A percentile compares a stretch with the other conserved stretches of the same genome.
phyloP scores from a whole-genome alignment of 2,888 invertebrate species.

The Euproctis similis region DNA sequence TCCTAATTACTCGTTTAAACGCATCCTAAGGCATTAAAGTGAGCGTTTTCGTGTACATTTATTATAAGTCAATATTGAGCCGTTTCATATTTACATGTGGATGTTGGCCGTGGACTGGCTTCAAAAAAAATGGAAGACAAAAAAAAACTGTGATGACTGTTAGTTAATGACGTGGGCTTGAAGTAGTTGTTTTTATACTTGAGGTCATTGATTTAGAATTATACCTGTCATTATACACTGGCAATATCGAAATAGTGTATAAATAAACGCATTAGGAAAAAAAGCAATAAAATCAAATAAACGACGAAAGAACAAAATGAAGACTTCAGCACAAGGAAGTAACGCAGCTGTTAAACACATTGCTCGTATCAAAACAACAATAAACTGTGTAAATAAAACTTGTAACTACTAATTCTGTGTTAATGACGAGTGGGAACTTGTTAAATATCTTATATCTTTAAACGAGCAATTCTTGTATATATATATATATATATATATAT shows the following conservation, averaged over 20 bases:
- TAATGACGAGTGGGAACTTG: no score
- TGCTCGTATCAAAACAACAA: conserved; percentile 48
- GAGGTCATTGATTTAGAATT: conserved; percentile 66
- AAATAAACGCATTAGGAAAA: no score
- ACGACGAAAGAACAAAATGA: conserved; percentile 30
- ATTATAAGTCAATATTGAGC: conserved; percentile 26
- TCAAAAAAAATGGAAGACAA: conserved; percentile 44
- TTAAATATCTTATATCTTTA: no score
- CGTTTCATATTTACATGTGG: conserved; percentile 29
- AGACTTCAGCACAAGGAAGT: conserved; percentile 33
- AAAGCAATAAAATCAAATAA: no score
- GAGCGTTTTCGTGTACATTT: no score
- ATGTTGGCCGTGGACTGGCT: conserved; percentile 33
- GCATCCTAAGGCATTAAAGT: no score
- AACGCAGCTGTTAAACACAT: conserved; percentile 55
- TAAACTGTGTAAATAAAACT: no score
- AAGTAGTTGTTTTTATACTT: conserved; percentile 55
- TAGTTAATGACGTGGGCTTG: conserved; percentile 56
- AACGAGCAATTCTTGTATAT: no score
- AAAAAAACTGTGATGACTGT: conserved; percentile 39
- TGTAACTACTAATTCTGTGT: no score
- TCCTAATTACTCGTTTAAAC: conserved; percentile 23
- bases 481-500: no score
- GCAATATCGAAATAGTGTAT: no score
- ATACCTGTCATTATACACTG: no score